Evolutionary conservation across 2,113 vertebrate genomes (phyloP).

Genomic region (Microcebus griseorufus): DNA sequence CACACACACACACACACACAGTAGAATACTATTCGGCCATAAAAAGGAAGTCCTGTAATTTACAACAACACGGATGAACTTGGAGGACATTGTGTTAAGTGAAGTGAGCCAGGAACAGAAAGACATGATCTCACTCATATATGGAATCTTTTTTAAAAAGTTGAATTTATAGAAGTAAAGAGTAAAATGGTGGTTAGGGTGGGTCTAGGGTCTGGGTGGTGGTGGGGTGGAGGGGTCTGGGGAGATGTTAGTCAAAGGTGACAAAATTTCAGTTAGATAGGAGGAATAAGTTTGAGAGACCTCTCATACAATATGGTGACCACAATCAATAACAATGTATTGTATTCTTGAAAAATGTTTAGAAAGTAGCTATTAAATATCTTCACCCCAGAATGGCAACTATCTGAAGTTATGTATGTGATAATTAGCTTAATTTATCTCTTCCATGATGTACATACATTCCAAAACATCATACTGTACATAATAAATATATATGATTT

Average conservation of each 20-base stretch:
- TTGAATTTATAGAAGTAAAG: background rate
- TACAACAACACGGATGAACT: background rate
- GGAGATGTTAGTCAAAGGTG: background rate
- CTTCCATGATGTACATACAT: background rate
- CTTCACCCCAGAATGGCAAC: background rate
- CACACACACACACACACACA: background rate
- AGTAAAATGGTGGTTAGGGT: background rate
- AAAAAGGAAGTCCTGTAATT: background rate
- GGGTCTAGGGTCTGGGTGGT: no score
- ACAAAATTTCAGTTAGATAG: background rate
- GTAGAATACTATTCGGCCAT: background rate
- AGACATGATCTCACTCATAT: no score
- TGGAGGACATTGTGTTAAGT: background rate
- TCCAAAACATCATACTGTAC: background rate
- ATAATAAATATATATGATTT: background rate
- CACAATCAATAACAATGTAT: no score
- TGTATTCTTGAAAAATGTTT: background rate
- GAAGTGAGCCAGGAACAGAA: background rate
- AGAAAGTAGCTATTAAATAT: background rate
- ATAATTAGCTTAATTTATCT: background rate
- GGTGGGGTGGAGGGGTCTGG: background rate
- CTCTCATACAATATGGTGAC: background rate
- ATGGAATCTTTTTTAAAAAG: background rate
- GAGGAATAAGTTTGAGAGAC: background rate
- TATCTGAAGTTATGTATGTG: background rate